phyloP scores from a whole-genome alignment of 2,888 invertebrate genomes.

The Nephrocerus scutellatus region DNA sequence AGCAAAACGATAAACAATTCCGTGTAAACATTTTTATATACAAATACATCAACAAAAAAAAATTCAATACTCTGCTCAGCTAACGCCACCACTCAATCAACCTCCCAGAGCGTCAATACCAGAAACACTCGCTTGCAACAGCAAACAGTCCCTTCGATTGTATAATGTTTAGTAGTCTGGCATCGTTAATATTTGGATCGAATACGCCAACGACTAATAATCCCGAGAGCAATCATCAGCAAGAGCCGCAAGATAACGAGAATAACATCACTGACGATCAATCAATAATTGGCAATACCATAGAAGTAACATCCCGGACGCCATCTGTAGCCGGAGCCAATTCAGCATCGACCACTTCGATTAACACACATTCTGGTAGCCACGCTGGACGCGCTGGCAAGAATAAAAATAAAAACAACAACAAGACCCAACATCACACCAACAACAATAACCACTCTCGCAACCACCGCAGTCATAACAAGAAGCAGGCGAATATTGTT shows the following conservation, averaged over 20 bases:
- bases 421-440: constrained; percentile 3
- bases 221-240: constrained; percentile 24
- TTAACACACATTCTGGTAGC: constrained; percentile 20
- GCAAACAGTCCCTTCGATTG: constrained; percentile 10
- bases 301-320: constrained; percentile 38
- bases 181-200: constrained; percentile 52
- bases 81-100: too few relatives aligned
- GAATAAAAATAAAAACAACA: constrained; percentile 20
- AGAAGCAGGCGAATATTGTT: too few relatives aligned
- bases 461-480: constrained; percentile 20
- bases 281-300: constrained; percentile 27
- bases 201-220: constrained; percentile 36
- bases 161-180: constrained; percentile 58
- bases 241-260: constrained; percentile 19
- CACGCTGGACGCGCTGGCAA: constrained; percentile 24
- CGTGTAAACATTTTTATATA: constrained; percentile 6
- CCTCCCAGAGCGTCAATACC: constrained; percentile 12
- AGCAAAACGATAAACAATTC: too few relatives aligned
- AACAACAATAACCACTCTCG: too few relatives aligned
- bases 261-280: too few relatives aligned
- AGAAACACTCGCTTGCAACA: too few relatives aligned
- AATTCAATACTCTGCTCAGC: neutral
- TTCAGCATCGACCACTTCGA: too few relatives aligned
- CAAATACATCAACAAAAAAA: neutral
- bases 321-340: constrained; percentile 41